A percentile compares a stretch with the other conserved stretches of the same genome.
Conservation (phyloP, 2,888 invertebrate genomes). For the Harpagoxenus sublaevis region DNA sequence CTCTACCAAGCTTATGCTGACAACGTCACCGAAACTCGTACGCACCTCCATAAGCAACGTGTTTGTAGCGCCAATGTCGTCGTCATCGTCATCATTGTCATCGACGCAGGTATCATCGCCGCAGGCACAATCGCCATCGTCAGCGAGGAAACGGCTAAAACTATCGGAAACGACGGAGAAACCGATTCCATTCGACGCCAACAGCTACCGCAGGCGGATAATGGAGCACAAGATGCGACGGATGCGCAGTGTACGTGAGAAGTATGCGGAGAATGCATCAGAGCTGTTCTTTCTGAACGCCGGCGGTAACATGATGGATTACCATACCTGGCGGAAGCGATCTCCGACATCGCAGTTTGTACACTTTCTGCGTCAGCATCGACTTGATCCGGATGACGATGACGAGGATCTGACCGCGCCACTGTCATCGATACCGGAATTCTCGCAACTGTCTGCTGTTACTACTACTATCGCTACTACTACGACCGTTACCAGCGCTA, state of each 20-base stretch:
- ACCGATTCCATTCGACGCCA: slow-evolving; percentile 81
- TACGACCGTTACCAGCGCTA: slow-evolving; percentile 37
- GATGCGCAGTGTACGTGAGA: slow-evolving; percentile 91
- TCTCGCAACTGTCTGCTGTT: slow-evolving; percentile 21
- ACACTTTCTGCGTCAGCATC: slow-evolving; percentile 92
- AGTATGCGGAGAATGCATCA: slow-evolving; percentile 92
- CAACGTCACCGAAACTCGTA: slow-evolving; percentile 84
- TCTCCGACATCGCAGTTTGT: slow-evolving; percentile 92
- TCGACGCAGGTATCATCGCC: slow-evolving; percentile 74
- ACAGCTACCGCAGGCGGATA: slow-evolving; percentile 89
- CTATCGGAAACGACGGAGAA: slow-evolving; percentile 85
- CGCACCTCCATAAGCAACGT: slow-evolving; percentile 84
- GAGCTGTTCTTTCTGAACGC: slow-evolving; percentile 96
- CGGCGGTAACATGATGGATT: slow-evolving; percentile 96
- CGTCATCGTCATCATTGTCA: slow-evolving; percentile 64
- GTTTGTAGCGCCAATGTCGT: slow-evolving; percentile 82
- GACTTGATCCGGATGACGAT: slow-evolving; percentile 89
- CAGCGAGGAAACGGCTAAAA: slow-evolving; percentile 87
- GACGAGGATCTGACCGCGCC: slow-evolving; percentile 85
- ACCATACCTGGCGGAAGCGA: slow-evolving; percentile 93
- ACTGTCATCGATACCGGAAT: slow-evolving; percentile 68
- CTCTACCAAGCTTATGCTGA: slow-evolving; percentile 83
- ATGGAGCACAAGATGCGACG: slow-evolving; percentile 91
- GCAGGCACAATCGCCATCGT: slow-evolving; percentile 83
- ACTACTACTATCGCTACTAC: slow-evolving; percentile 44